These are phyloP conservation scores for Oryzias celebensis DNA, from an alignment of 2,113 vertebrate species.

Conservation along the genomic window DNA sequence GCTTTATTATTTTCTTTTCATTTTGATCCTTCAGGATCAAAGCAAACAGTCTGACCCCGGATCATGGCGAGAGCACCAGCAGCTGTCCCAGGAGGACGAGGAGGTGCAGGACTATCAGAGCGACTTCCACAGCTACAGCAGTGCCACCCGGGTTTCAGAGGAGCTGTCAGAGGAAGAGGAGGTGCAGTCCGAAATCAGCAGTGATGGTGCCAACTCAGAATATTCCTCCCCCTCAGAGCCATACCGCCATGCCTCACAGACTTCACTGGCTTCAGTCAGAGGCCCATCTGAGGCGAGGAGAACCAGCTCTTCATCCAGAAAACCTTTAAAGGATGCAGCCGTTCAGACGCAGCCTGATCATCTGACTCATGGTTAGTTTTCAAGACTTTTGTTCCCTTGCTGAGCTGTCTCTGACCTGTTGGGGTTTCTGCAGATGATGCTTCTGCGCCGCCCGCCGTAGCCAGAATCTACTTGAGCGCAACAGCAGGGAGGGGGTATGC, in stretches of 20 bases:
- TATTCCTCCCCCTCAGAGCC: not conserved
- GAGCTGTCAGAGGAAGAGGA: constrained; percentile 47
- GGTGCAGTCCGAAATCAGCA: constrained; percentile 16
- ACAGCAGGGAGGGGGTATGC: constrained; percentile 66
- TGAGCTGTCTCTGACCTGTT: not conserved
- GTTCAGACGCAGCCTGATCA: constrained; percentile 78
- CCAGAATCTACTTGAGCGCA: constrained; percentile 67
- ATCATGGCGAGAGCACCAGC: not conserved
- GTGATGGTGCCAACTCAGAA: not conserved
- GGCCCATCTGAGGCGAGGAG: not conserved
- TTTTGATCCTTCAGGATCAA: constrained; percentile 13
- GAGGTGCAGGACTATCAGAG: constrained; percentile 59
- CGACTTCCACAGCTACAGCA: constrained; percentile 73
- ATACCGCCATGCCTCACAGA: constrained; percentile 3
- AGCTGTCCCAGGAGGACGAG: not conserved
- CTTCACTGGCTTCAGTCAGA: constrained; percentile 22
- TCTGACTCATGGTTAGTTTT: constrained; percentile 72
- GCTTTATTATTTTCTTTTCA: not conserved
- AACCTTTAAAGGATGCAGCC: constrained; percentile 69
- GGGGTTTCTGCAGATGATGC: not conserved
- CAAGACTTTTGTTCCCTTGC: not conserved
- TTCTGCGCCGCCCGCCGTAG: constrained; percentile 31
- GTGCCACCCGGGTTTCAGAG: constrained; percentile 76
- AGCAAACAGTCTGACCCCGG: not conserved
- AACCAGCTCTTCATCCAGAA: accelerated